Evolutionary conservation across 2,113 vertebrate species (phyloP).

Genomic region (Tyto alba): DNA sequence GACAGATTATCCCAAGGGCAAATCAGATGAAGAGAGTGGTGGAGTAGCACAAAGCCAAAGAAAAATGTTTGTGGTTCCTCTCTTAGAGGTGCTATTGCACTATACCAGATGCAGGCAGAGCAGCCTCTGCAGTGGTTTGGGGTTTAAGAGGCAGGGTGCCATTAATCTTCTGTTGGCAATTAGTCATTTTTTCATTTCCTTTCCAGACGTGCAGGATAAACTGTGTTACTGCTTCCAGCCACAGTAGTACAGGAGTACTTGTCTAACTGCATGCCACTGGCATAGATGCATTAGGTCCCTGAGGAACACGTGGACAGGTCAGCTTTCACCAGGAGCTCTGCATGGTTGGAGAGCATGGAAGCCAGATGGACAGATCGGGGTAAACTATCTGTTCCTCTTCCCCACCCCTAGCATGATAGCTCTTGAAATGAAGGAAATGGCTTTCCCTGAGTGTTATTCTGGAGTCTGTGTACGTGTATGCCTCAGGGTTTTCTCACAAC

Average conservation of each 20-base stretch:
- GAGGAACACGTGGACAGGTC: not conserved
- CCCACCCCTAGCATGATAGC: fast-evolving
- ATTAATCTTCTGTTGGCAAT: not conserved
- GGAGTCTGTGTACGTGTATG: not conserved
- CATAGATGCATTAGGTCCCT: fast-evolving
- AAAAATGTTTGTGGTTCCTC: fast-evolving
- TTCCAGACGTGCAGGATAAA: not conserved
- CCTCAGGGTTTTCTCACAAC: not conserved
- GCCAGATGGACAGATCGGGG: not conserved
- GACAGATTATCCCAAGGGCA: not conserved
- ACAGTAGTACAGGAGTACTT: not conserved
- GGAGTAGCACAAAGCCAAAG: not conserved
- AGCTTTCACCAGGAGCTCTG: not conserved
- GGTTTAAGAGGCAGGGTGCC: not conserved
- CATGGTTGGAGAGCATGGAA: fast-evolving
- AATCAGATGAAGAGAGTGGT: fast-evolving
- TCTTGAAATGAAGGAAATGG: not conserved
- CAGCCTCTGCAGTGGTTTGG: not conserved
- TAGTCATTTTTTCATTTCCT: not conserved
- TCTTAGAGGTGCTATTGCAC: not conserved
- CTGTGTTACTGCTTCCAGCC: not conserved
- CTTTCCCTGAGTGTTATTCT: not conserved
- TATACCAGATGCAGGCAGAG: not conserved
- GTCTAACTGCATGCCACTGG: not conserved
- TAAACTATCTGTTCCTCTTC: not conserved